Evolutionary conservation across 2,797 vertebrate genomes (phyloP).

Genomic region (Lerista edwardsae): DNA sequence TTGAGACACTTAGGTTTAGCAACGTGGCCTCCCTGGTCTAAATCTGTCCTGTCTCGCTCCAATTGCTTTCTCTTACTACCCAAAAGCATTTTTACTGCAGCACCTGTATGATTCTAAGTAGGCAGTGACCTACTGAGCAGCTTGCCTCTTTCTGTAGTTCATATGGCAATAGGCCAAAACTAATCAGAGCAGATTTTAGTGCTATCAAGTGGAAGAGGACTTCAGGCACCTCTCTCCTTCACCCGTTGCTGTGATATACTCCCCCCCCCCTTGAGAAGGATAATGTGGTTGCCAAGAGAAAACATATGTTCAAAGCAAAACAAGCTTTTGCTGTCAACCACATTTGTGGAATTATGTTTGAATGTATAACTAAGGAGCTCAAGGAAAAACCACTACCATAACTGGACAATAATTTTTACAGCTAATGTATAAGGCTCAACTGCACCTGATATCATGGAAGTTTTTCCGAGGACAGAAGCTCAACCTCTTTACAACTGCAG

Average conservation of each 20-base stretch:
- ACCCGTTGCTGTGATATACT: neutral
- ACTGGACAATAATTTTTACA: constrained; percentile 4
- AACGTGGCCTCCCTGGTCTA: too few relatives aligned
- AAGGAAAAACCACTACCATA: constrained; percentile 24
- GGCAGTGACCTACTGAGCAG: neutral
- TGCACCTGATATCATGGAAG: constrained; percentile 20
- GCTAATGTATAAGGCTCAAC: neutral
- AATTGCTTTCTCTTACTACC: neutral
- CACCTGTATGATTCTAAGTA: neutral
- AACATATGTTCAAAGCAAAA: constrained; percentile 25
- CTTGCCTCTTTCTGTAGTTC: neutral
- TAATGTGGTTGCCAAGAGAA: constrained; percentile 38
- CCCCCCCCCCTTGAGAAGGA: constrained; percentile 47
- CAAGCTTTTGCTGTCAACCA: constrained; percentile 41
- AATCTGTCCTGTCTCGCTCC: too few relatives aligned
- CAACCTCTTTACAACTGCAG: neutral
- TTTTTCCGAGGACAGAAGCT: neutral
- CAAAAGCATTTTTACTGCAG: neutral
- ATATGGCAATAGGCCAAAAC: neutral
- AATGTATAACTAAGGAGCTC: neutral
- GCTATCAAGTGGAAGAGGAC: neutral
- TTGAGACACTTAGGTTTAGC: too few relatives aligned
- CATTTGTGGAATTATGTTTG: constrained; percentile 26
- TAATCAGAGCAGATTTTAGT: neutral
- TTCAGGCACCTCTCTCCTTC: constrained; percentile 4